Evolutionary conservation across 2,113 vertebrate genomes (phyloP).

Genomic region (Pseudopodoces humilis): DNA sequence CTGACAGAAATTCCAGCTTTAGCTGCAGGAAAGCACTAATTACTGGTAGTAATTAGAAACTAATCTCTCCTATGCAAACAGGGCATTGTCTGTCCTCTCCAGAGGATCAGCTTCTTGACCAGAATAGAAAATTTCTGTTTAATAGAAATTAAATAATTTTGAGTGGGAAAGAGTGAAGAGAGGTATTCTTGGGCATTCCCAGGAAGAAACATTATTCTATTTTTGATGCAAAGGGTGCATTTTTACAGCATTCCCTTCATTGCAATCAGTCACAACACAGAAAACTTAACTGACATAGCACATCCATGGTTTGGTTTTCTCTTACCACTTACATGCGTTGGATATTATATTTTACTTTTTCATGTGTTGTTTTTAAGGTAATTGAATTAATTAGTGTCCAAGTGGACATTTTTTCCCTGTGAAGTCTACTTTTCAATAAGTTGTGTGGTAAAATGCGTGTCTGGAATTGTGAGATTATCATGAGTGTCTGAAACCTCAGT

Average conservation of each 20-base stretch:
- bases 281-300: background rate
- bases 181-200: background rate
- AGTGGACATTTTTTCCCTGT: background rate
- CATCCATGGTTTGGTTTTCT: background rate
- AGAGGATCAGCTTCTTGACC: background rate
- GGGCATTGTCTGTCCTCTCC: background rate
- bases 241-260: background rate
- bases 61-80: background rate
- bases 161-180: background rate
- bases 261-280: background rate
- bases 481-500: background rate
- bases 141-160: background rate
- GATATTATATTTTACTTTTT: background rate
- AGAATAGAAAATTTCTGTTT: background rate
- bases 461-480: background rate
- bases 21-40: background rate
- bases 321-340: background rate
- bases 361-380: background rate
- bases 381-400: background rate
- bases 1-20: background rate
- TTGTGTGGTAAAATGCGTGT: background rate
- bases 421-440: background rate
- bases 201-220: background rate
- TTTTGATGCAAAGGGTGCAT: background rate
- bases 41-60: background rate